Percentiles rank a stretch among this genome's conserved stretches.
These are phyloP conservation scores for Florisuga fusca DNA, from an alignment of 2,797 vertebrate species.

Conservation along the genomic window DNA sequence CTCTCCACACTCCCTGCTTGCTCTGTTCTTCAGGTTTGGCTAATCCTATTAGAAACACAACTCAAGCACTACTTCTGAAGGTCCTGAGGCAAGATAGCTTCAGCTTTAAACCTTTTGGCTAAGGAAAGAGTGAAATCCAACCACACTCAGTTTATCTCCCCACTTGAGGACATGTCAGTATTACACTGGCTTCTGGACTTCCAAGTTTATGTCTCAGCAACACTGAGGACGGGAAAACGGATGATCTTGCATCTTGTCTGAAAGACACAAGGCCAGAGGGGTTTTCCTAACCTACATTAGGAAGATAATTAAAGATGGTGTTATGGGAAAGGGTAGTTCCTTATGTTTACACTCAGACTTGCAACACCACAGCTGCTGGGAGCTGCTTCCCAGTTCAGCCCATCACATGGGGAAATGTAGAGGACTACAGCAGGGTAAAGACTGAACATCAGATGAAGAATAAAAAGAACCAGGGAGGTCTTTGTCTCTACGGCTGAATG, in stretches of 20 bases:
- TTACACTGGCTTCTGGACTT: not conserved
- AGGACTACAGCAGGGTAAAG: not conserved
- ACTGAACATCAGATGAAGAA: not conserved
- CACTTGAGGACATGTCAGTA: not conserved
- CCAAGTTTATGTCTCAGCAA: not conserved
- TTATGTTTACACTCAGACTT: not conserved
- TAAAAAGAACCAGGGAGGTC: not conserved
- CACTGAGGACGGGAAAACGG: not conserved
- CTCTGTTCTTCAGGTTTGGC: not conserved
- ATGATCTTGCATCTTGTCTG: not conserved
- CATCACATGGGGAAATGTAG: not conserved
- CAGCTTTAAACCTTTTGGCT: not conserved
- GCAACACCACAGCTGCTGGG: not conserved
- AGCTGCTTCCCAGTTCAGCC: not conserved
- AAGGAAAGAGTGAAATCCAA: not conserved
- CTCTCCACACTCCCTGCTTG: not conserved
- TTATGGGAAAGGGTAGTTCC: not conserved
- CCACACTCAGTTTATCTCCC: not conserved
- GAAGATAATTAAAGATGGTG: not conserved
- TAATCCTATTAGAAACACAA: slow-evolving; percentile 1
- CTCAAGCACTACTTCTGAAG: not conserved
- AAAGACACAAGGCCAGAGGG: not conserved
- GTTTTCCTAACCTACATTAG: not conserved
- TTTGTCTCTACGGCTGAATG: not conserved
- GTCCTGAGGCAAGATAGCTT: not conserved